A percentile compares a stretch with the other conserved stretches of the same genome.
phyloP scores from a whole-genome alignment of 2,797 vertebrate species.

The Benthosema pterotum region DNA sequence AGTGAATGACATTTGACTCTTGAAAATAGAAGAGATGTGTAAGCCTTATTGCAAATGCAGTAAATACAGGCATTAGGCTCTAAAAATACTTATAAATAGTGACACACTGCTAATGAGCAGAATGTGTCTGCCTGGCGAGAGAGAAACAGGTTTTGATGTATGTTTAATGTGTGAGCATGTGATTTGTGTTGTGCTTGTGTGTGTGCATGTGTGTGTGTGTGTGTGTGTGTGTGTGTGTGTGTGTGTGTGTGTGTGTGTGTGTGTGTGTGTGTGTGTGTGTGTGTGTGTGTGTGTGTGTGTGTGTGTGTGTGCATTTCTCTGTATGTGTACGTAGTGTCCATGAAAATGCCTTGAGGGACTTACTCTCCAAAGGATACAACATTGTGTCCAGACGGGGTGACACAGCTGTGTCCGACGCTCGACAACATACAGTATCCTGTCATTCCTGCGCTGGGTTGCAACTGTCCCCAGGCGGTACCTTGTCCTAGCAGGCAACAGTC shows the following conservation, averaged over 20 bases:
- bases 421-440: conserved; percentile 28
- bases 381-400: conserved; percentile 18
- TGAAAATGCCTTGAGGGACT: neutral
- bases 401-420: conserved; percentile 40
- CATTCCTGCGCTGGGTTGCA: conserved; percentile 24
- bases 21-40: no score
- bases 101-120: conserved; percentile 11
- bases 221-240: conserved; percentile 3
- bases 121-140: neutral
- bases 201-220: conserved; percentile 10
- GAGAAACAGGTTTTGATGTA: neutral
- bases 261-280: conserved; percentile 5
- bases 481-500: conserved; percentile 32
- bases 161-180: conserved; percentile 3
- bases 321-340: conserved; percentile 9
- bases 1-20: no score
- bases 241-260: neutral
- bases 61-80: no score
- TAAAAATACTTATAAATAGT: conserved; percentile 1
- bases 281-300: neutral
- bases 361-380: conserved; percentile 13
- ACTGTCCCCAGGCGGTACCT: conserved; percentile 43
- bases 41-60: no score
- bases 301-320: conserved; percentile 1
- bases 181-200: conserved; percentile 7